Evolutionary conservation across 2,797 vertebrate genomes (phyloP).

Genomic region (Onychomys arenicola): DNA sequence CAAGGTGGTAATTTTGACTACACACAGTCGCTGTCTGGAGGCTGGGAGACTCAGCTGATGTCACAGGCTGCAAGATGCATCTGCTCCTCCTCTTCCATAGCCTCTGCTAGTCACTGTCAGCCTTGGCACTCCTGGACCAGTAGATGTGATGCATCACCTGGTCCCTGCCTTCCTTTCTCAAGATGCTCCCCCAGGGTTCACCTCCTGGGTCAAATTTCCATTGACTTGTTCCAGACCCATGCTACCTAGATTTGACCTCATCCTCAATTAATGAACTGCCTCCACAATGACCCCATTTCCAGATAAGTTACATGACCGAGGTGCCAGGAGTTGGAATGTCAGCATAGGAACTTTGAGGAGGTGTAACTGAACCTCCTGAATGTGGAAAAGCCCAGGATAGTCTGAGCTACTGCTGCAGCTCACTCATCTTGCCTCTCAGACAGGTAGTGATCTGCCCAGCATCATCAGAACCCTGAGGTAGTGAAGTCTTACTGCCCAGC

Average conservation of each 20-base stretch:
- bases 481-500: not conserved
- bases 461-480: not conserved
- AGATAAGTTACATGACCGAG: not conserved
- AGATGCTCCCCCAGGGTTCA: not conserved
- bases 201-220: not conserved
- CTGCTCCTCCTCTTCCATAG: not conserved
- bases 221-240: not conserved
- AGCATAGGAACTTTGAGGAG: not conserved
- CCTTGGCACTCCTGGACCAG: not conserved
- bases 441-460: accelerated
- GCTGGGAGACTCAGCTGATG: not conserved
- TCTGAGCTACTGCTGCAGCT: not conserved
- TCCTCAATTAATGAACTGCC: not conserved
- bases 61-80: not conserved
- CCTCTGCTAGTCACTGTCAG: not conserved
- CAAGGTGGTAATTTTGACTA: too few relatives aligned
- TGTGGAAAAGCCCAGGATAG: not conserved
- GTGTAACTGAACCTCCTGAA: not conserved
- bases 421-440: not conserved
- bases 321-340: not conserved
- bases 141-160: not conserved
- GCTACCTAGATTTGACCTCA: not conserved
- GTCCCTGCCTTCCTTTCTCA: not conserved
- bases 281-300: not conserved
- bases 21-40: not conserved